Percentiles rank a stretch among this genome's conserved stretches.
Evolutionary conservation across 2,113 vertebrate species (phyloP).

Genomic region (Pedionomus torquatus): DNA sequence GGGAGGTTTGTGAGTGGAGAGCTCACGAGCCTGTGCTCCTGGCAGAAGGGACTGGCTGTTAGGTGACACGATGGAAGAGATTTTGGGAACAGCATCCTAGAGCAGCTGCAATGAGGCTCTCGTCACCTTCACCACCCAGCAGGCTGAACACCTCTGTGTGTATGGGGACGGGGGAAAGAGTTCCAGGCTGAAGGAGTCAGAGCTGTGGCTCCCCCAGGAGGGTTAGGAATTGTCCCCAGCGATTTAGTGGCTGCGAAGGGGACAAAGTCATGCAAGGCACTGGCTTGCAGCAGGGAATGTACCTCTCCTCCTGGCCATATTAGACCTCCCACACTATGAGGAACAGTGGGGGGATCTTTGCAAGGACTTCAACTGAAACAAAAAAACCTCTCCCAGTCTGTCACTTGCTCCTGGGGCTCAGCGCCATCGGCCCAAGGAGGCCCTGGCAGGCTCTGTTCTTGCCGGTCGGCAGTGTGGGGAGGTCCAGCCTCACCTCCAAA

Average conservation of each 20-base stretch:
- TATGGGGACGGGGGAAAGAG: rapidly evolving
- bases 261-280: neutral
- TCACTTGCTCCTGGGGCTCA: rapidly evolving
- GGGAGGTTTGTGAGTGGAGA: neutral
- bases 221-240: neutral
- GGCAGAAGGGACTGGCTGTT: neutral
- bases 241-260: neutral
- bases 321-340: rapidly evolving
- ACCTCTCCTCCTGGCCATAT: neutral
- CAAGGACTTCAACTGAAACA: rapidly evolving
- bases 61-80: neutral
- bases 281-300: neutral
- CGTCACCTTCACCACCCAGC: rapidly evolving
- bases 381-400: neutral
- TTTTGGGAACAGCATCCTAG: rapidly evolving
- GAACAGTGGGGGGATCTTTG: neutral
- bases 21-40: neutral
- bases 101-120: neutral
- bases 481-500: neutral
- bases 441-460: neutral
- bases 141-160: neutral
- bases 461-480: rapidly evolving
- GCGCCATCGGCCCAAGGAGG: neutral
- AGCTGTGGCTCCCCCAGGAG: rapidly evolving
- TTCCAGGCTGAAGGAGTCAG: neutral